Conservation (phyloP, 64 coral and sea anemone species). For the Acropora tenuis region DNA sequence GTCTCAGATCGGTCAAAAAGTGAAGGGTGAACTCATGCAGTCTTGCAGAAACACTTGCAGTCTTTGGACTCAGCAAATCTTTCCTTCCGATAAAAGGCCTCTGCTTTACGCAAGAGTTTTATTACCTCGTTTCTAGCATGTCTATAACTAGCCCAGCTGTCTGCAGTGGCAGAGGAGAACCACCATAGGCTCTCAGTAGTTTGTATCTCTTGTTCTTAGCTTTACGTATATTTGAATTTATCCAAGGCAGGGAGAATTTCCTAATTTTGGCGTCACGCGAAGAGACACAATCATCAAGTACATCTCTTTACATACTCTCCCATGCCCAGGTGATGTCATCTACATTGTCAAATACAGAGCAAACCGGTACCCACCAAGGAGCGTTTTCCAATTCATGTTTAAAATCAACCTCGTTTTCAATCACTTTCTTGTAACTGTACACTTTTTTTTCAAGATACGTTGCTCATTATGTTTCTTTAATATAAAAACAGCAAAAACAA, state of each 20-base stretch:
- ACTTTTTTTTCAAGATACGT: not conserved
- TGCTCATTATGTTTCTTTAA: not conserved
- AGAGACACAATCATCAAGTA: slow-evolving; percentile 15
- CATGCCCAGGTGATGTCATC: slow-evolving; percentile 5
- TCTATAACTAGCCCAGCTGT: too few relatives aligned
- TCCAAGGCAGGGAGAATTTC: too few relatives aligned
- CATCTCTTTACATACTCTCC: slow-evolving; percentile 20
- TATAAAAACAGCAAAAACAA: slow-evolving; percentile 20
- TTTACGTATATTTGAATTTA: too few relatives aligned
- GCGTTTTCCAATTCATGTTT: not conserved
- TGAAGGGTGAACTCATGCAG: too few relatives aligned
- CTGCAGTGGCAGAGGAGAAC: not conserved
- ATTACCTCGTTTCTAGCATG: too few relatives aligned
- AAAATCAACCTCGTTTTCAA: not conserved
- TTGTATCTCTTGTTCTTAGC: too few relatives aligned
- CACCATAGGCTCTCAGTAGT: too few relatives aligned
- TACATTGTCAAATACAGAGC: slow-evolving; percentile 1
- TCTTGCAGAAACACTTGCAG: not conserved
- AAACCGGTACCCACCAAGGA: not conserved
- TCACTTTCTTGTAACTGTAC: slow-evolving; percentile 4
- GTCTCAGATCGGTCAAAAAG: too few relatives aligned
- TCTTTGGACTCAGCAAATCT: not conserved
- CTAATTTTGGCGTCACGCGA: not conserved
- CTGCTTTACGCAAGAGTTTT: too few relatives aligned
- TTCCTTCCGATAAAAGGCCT: not conserved